A percentile compares a stretch with the other conserved stretches of the same genome.
Evolutionary conservation across 2,888 invertebrate species (phyloP).

Genomic region (Plusia festucae): DNA sequence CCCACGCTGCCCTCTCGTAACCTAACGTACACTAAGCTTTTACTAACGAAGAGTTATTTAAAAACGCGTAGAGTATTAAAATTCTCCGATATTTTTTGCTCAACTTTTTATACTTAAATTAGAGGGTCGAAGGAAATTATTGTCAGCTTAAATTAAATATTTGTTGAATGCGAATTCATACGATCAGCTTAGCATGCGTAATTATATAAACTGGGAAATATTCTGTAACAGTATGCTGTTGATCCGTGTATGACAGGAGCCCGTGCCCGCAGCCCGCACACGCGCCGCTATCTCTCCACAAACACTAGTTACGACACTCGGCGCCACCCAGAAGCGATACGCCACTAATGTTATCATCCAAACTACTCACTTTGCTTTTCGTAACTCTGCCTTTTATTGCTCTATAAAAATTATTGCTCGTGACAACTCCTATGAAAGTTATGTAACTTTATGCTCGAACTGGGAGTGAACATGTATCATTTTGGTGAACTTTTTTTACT

Average conservation of each 20-base stretch:
- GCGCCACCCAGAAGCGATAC: neutral
- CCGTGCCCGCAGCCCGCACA: neutral
- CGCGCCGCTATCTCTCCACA: neutral
- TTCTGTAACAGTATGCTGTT: too few relatives aligned
- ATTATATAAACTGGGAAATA: too few relatives aligned
- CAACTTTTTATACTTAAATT: too few relatives aligned
- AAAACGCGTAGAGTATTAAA: neutral
- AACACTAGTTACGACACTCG: neutral
- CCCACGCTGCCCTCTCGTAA: neutral
- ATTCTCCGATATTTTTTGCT: neutral
- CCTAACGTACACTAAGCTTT: neutral
- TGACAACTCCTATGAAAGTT: conserved; percentile 1
- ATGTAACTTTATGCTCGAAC: neutral
- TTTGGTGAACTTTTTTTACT: neutral
- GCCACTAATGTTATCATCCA: neutral
- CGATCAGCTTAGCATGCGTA: too few relatives aligned
- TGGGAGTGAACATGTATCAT: neutral
- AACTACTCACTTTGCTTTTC: neutral
- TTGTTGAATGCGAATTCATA: too few relatives aligned
- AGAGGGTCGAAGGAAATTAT: too few relatives aligned
- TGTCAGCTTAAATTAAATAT: too few relatives aligned
- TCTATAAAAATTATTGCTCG: neutral
- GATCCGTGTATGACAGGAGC: too few relatives aligned
- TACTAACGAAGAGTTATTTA: conserved; percentile 2
- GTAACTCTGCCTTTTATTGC: neutral